Base-by-base conservation (phyloP, 92 coral and sea anemone species). In the Metridium senile region DNA sequence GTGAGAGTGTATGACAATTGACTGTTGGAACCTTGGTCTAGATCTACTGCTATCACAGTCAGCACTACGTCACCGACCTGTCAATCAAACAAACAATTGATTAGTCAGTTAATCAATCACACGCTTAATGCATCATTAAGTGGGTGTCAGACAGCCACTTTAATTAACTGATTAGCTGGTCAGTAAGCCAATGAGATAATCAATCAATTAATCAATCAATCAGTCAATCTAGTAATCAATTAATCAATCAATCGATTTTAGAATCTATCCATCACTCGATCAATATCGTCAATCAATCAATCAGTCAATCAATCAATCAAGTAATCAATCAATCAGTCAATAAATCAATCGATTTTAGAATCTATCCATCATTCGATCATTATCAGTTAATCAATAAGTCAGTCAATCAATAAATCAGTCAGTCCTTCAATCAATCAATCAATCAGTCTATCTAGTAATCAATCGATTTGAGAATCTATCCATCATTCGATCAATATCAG, bases 21-120 rank as follows among this genome's bases (percentile, higher is more conserved):
- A 57, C 98, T 86, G 80, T 96, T 96, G 33, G 77, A 66, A 20
- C 99, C 99, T 29, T 69, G 56, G 52, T 96, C 99, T 54, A 71
- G 26, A 57, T 96, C 99, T 32, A 88, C 84, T 17, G 88, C 99
- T 34, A 92, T 75, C 33, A 96, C 66, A 0, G 92, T 72, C 1
- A 87, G 72, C 34, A 96, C 89, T 20, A 91, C 75, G 62, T 87
- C 90, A 39, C 91, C 93, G 19, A 80, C 74, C 59, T 54, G 17
- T 2, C 59, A 54, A 54, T 13, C n/a, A 54, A 54, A 3, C 59
- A 54, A 13, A 9, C 59, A 54, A 54, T 54, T 21, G 25, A 54
- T 54, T 21, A 54, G 49, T 6, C 49, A 39, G 13, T 4, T 13
- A 39, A 39, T 6, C 6, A 39, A 39, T 13, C 49, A 39, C 6